phyloP scores from a whole-genome alignment of 2,113 vertebrate genomes.

The Halichoeres trimaculatus region DNA sequence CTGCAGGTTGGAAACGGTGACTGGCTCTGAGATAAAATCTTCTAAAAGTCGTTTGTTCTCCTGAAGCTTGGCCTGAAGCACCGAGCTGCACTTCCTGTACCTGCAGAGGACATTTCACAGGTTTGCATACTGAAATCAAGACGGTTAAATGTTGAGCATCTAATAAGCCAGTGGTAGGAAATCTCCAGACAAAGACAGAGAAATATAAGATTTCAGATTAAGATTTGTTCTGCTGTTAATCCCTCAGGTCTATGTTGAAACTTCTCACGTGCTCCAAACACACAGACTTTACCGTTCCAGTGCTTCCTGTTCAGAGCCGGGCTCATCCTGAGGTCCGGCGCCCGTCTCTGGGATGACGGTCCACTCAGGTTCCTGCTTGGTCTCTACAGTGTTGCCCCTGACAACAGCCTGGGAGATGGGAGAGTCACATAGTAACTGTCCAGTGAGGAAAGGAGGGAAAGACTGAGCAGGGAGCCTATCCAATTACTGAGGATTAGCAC shows the following conservation, averaged over 20 bases:
- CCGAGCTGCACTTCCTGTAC: constrained; percentile 25
- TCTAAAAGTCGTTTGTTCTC: constrained; percentile 34
- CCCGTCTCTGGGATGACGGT: constrained; percentile 49
- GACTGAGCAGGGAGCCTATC: constrained; percentile 42
- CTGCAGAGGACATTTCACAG: constrained; percentile 22
- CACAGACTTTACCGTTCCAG: constrained; percentile 51
- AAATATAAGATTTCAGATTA: not conserved
- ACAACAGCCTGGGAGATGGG: constrained; percentile 59
- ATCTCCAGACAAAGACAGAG: not conserved
- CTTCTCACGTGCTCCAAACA: too few relatives aligned
- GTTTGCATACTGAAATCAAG: too few relatives aligned
- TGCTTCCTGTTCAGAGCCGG: constrained; percentile 37
- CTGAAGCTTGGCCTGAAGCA: constrained; percentile 34
- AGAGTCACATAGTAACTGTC: constrained; percentile 35
- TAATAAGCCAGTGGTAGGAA: too few relatives aligned
- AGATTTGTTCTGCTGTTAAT: too few relatives aligned
- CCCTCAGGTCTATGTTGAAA: not conserved
- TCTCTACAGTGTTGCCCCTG: constrained; percentile 59
- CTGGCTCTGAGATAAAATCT: not conserved
- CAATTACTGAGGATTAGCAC: constrained; percentile 74
- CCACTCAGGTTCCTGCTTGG: constrained; percentile 64
- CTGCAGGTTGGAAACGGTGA: constrained; percentile 1
- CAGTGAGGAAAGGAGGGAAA: constrained; percentile 34
- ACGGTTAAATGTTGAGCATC: too few relatives aligned
- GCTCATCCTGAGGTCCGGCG: constrained; percentile 31